Base-by-base conservation (phyloP, 2,797 vertebrate species). In the Pseudotriccus pelzelni region DNA sequence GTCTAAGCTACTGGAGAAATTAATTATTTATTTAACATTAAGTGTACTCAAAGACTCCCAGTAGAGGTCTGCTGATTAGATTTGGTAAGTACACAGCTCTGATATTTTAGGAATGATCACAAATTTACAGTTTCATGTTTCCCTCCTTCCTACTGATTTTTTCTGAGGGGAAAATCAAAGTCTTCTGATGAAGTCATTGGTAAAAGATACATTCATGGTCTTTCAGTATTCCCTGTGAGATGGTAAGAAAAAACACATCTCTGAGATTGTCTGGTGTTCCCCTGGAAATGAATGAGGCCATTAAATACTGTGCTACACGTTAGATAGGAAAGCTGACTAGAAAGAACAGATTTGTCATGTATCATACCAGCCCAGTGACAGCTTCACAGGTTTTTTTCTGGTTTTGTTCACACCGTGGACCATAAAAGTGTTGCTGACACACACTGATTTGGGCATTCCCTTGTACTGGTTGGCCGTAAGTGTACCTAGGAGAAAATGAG, bases 401-500 rank as follows among this genome's bases (percentile, higher is more conserved):
- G 6, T 53, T 83, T 67, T 77, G 20, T 30, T 46, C 19, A 53
- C 96, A 97, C 19, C 0, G 22, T 63, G 44, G n/a, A 10, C 52
- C 37, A 32, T 84, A 66, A 37, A 89, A 94, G 23, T 1, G 75
- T 15, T 28, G 34, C 56, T 89, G 89, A 55, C 94, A 97, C 32
- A 96, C 77, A 12, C 36, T 96, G 74, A 97, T 74, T 41, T 1
- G 76, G 36, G 53, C 94, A 25, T 52, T 95, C 27, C 97, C 96
- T 53, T 96, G 90, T 36, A 96, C 94, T 2, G 96, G 96, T 30
- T 97, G 90, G 66, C 94, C 96, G 1, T 97, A 97, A 39, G 93
- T 96, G 59, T 97, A 97, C 50, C 96, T 97, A 76, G 82, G 27
- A 80, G 46, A 90, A 58, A 20, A 82, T 90, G 36, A 81, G 34